Evolutionary conservation across 37 sponge, comb jelly and placozoan genomes (phyloP).

Genomic region (Aplysina aerophoba): DNA sequence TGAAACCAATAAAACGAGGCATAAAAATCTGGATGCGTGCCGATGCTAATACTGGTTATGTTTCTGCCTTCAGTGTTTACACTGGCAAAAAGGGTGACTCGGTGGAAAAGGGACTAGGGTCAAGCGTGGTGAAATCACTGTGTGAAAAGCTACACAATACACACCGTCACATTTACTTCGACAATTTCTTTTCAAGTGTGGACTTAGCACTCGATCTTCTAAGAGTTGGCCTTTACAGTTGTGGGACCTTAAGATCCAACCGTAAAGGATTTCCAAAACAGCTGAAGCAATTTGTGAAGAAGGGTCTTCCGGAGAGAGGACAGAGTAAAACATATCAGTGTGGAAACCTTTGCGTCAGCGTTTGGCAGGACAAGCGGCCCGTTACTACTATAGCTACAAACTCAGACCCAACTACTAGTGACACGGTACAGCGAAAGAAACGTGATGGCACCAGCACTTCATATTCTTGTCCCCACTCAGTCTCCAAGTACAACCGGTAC

Average conservation of each 20-base stretch:
- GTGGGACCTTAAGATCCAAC: constrained; percentile 35
- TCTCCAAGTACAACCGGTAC: constrained; percentile 29
- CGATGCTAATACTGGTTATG: constrained; percentile 40
- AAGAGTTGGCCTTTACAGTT: constrained; percentile 21
- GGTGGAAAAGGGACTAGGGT: constrained; percentile 19
- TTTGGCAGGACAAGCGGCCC: constrained; percentile 14
- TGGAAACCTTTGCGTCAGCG: background rate
- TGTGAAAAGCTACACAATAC: constrained; percentile 1
- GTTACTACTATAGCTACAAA: background rate
- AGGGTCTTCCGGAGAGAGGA: constrained; percentile 10
- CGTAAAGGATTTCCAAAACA: constrained; percentile 34
- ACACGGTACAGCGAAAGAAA: constrained; percentile 9
- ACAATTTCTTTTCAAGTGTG: constrained; percentile 31
- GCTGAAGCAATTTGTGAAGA: constrained; percentile 1
- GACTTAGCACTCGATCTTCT: too few relatives aligned
- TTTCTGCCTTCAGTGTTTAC: constrained; percentile 37
- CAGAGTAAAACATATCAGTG: background rate
- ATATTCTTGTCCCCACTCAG: constrained; percentile 6
- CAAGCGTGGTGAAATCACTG: constrained; percentile 40
- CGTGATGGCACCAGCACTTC: background rate
- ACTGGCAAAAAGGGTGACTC: constrained; percentile 25
- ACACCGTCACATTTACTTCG: constrained; percentile 41
- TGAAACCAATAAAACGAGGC: constrained; percentile 58
- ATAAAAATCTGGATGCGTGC: constrained; percentile 50
- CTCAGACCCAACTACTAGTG: background rate